Conservation (phyloP, 2,888 invertebrate species). For the Pyrrhosoma nymphula region DNA sequence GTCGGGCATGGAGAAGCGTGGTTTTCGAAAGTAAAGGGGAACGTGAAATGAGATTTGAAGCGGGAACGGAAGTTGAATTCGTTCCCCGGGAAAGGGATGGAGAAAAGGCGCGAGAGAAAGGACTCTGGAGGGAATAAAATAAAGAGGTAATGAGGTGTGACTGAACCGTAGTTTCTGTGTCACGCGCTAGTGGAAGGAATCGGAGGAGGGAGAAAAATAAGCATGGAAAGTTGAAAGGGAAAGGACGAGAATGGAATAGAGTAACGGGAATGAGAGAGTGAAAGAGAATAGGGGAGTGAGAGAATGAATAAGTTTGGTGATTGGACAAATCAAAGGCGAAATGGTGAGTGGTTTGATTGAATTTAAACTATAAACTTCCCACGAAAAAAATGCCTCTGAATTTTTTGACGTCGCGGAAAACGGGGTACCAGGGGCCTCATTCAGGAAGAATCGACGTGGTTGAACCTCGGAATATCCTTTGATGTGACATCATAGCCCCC, state of each 20-base stretch:
- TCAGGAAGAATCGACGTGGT: no score
- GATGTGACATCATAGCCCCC: no score
- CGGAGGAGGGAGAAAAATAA: background rate
- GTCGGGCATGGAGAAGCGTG: background rate
- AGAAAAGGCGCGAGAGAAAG: background rate
- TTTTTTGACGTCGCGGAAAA: no score
- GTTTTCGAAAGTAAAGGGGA: background rate
- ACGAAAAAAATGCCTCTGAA: no score
- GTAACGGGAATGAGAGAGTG: no score
- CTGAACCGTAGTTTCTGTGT: background rate
- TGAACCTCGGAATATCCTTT: no score
- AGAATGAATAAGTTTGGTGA: no score
- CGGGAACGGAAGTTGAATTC: conserved; percentile 2
- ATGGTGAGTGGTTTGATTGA: no score
- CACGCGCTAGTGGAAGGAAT: background rate
- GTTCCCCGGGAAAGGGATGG: background rate
- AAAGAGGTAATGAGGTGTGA: background rate
- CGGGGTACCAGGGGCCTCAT: no score
- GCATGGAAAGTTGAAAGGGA: background rate
- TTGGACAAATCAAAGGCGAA: no score
- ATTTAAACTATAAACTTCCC: no score
- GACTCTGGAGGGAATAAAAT: background rate
- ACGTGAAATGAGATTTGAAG: background rate
- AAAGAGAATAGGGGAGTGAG: no score
- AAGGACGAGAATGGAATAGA: background rate